Percentiles rank a stretch among this genome's conserved stretches.
phyloP scores from a whole-genome alignment of 2,888 invertebrate genomes.

The Caenorhabditis macrosperma region DNA sequence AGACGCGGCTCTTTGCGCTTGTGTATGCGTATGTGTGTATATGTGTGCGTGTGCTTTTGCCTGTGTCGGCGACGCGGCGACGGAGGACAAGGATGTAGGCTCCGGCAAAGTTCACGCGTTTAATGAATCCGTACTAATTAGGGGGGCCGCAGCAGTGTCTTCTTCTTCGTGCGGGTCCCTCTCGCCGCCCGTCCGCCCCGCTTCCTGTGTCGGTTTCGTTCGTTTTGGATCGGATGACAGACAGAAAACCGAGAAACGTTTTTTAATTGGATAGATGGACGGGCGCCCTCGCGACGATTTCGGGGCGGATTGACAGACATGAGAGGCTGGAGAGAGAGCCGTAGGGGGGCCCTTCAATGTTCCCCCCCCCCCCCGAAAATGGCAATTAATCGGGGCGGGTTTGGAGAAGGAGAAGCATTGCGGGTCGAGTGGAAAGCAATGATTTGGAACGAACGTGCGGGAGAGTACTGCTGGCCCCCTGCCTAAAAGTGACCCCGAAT shows the following conservation, averaged over 20 bases:
- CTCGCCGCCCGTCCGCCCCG: not conserved
- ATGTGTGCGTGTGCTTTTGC: constrained; percentile 41
- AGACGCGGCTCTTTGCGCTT: constrained; percentile 86
- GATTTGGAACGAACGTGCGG: constrained; percentile 25
- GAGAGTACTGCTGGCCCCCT: not conserved
- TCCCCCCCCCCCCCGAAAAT: not conserved
- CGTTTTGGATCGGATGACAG: constrained; percentile 51
- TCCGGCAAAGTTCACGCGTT: constrained; percentile 31
- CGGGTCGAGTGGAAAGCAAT: constrained; percentile 14
- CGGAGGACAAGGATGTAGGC: constrained; percentile 29
- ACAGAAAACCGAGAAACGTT: constrained; percentile 39
- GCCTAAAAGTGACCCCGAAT: constrained; percentile 15
- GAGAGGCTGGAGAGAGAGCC: not conserved
- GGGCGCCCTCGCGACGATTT: not conserved
- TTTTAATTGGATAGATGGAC: constrained; percentile 42
- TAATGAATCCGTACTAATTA: constrained; percentile 57
- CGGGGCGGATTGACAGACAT: constrained; percentile 6
- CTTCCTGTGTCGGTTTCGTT: constrained; percentile 5
- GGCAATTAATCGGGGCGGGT: constrained; percentile 35
- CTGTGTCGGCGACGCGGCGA: not conserved
- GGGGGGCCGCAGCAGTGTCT: constrained; percentile 25
- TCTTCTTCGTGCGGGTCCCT: not conserved
- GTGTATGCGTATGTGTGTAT: constrained; percentile 38
- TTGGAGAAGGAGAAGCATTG: not conserved
- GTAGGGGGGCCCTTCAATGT: not conserved